These are phyloP conservation scores for Nipponia nippon DNA, from an alignment of 2,113 vertebrate species.

Conservation along the genomic window DNA sequence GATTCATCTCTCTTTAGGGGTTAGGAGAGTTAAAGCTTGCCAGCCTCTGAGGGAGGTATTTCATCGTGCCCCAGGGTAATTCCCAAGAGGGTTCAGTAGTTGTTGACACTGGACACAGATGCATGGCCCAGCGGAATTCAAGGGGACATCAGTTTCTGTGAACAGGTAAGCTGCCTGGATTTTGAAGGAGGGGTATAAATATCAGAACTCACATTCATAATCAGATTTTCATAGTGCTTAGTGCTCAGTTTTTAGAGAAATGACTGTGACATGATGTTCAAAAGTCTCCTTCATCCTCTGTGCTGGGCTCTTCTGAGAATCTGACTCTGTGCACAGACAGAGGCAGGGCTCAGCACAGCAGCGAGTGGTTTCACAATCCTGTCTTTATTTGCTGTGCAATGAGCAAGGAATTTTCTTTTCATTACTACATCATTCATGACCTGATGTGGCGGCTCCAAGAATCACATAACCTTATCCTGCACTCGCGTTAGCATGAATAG, in stretches of 20 bases:
- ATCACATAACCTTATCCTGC: conserved; percentile 71
- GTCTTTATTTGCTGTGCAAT: conserved; percentile 63
- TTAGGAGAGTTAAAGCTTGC: neutral
- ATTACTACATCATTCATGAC: conserved; percentile 64
- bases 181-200: neutral
- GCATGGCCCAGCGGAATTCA: neutral
- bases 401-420: conserved; percentile 60
- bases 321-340: neutral
- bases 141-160: neutral
- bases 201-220: neutral
- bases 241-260: neutral
- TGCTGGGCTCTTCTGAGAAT: neutral
- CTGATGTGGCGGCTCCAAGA: conserved; percentile 62
- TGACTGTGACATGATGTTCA: neutral
- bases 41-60: neutral
- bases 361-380: conserved; percentile 47
- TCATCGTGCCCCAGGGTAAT: neutral
- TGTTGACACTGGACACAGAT: neutral
- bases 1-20: neutral
- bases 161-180: neutral
- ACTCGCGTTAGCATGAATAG: conserved; percentile 50
- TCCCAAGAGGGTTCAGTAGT: neutral
- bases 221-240: neutral
- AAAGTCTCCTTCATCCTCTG: neutral
- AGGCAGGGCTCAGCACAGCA: neutral